These are phyloP conservation scores for Leptinotarsa peninsularis DNA, from an alignment of 2,888 invertebrate species.

Conservation along the genomic window DNA sequence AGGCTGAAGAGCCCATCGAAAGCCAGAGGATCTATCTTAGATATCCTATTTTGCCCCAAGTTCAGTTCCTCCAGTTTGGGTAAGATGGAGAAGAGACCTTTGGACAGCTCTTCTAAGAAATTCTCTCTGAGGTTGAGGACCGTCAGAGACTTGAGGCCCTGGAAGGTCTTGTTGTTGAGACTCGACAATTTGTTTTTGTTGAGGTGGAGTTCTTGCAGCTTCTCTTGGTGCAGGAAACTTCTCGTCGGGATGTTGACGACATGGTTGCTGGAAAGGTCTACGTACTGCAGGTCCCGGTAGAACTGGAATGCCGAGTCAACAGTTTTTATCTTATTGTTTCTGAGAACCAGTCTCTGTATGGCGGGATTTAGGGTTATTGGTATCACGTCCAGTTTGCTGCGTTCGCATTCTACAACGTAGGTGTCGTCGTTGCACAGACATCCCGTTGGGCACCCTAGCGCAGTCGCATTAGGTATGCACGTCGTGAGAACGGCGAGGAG, in stretches of 20 bases:
- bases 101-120: slow-evolving; percentile 82
- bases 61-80: slow-evolving; percentile 86
- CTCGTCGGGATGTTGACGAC: slow-evolving; percentile 83
- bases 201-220: slow-evolving; percentile 84
- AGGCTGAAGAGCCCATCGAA: slow-evolving; percentile 82
- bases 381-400: slow-evolving; percentile 87
- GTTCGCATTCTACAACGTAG: slow-evolving; percentile 86
- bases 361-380: slow-evolving; percentile 93
- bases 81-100: slow-evolving; percentile 79
- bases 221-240: slow-evolving; percentile 84
- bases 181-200: slow-evolving; percentile 88
- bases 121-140: slow-evolving; percentile 86
- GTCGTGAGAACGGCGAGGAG: slow-evolving; percentile 51
- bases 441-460: slow-evolving; percentile 84
- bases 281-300: slow-evolving; percentile 86
- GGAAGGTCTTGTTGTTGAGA: slow-evolving; percentile 83
- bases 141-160: slow-evolving; percentile 80
- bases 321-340: slow-evolving; percentile 88
- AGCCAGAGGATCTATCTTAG: slow-evolving; percentile 80
- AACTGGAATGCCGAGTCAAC: slow-evolving; percentile 91
- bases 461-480: slow-evolving; percentile 66
- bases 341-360: slow-evolving; percentile 85
- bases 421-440: slow-evolving; percentile 93
- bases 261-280: slow-evolving; percentile 87
- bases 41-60: slow-evolving; percentile 87